Evolutionary conservation across 2,797 vertebrate genomes (phyloP), one percentile per base, ranked within the genome.

Genomic region (Adelosebastes latens): DNA sequence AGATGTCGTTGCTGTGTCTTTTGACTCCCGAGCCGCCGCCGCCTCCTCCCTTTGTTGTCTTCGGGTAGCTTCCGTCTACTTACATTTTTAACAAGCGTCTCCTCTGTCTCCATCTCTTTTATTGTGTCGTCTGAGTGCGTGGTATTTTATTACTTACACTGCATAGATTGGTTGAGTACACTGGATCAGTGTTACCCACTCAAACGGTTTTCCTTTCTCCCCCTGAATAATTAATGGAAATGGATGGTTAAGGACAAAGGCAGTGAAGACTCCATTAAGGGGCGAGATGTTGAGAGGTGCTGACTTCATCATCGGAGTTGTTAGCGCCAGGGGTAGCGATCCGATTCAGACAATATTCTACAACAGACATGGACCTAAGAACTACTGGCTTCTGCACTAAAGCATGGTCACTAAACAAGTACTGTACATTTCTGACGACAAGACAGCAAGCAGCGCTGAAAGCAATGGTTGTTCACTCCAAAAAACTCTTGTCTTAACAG

Each of bases 61-160:
- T 91, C 68, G 73, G 81, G 77, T 87, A 86, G 87, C 92, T 93
- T 95, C 93, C 91, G 90, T 93, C 93, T 91, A 92, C 93, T 93
- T 95, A 94, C 94, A 94, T 95, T 94, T 95, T 95, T 95, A 94
- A 95, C 93, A 94, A 94, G 94, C 91, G 76, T 92, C 92, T 94
- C 94, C 88, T 93, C 93, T 92, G 93, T 94, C 94, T 94, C 93
- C 92, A 93, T 93, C 93, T 94, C 93, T 93, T 95, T 94, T 93
- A 94, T 93, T 93, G 93, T 93, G 92, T 92, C 84, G 93, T 93
- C 93, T 94, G 93, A 94, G 92, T 91, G 92, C 76, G 90, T 87
- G 87, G 94, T 91, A 91, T 95, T 94, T 95, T 94, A 95, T 94
- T 94, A 94, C 94, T 94, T 92, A 94, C 93, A 95, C 93, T 92